phyloP scores from a whole-genome alignment of 2,888 invertebrate species.

The Eurois occulta region DNA sequence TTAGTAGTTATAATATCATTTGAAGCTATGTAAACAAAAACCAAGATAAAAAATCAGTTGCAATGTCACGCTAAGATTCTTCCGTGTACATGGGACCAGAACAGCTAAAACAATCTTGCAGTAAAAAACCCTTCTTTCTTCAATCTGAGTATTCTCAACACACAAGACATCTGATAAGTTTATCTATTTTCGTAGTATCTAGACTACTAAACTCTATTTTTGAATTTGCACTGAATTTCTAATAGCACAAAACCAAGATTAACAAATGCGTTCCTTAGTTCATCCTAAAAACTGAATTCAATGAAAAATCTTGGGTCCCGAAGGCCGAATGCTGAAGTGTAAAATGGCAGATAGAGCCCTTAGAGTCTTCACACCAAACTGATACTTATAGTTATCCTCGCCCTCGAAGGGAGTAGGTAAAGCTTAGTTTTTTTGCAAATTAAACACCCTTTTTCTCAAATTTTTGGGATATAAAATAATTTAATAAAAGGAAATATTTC shows the following conservation, averaged over 20 bases:
- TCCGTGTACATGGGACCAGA: conserved; percentile 26
- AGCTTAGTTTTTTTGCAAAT: background rate
- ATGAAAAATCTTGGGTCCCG: background rate
- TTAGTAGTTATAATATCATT: conserved; percentile 40
- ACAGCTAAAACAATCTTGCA: conserved; percentile 10
- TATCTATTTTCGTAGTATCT: background rate
- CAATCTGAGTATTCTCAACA: background rate
- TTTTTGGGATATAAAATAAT: background rate
- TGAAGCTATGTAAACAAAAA: conserved; percentile 43
- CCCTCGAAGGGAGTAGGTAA: background rate
- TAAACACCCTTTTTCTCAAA: background rate
- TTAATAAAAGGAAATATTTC: background rate
- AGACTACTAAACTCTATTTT: background rate
- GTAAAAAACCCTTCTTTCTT: conserved; percentile 22
- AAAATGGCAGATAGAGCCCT: background rate
- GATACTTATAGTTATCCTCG: background rate
- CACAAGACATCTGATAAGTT: background rate
- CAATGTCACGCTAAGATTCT: conserved; percentile 47
- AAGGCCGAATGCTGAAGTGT: background rate
- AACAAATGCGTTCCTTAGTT: background rate
- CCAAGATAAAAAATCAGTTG: conserved; percentile 28
- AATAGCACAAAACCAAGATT: background rate
- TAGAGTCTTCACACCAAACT: background rate
- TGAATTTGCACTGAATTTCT: background rate
- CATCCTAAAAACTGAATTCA: background rate